Evolutionary conservation across 2,888 invertebrate genomes (phyloP).

Genomic region (Agrotis segetum): DNA sequence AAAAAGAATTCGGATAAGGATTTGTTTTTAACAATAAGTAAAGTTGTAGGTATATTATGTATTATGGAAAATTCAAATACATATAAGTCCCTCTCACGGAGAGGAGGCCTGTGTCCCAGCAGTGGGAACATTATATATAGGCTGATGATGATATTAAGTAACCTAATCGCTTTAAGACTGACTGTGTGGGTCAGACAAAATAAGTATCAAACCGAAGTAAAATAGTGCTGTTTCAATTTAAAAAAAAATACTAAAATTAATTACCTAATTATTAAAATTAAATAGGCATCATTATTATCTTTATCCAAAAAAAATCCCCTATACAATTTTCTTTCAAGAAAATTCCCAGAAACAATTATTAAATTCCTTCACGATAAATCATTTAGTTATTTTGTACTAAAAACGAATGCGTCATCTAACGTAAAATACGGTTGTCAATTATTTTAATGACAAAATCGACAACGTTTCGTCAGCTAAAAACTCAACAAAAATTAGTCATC

Average conservation of each 20-base stretch:
- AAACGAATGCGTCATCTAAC: slow-evolving; percentile 21
- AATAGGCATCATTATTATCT: not conserved
- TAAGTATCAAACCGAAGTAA: not conserved
- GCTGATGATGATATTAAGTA: too few species aligned
- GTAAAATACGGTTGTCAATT: slow-evolving; percentile 17
- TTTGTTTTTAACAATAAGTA: slow-evolving; percentile 16
- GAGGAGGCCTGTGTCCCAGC: too few species aligned
- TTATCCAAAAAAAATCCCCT: too few species aligned
- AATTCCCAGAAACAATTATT: not conserved
- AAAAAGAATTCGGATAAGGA: slow-evolving; percentile 24
- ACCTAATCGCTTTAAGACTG: not conserved
- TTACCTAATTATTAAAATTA: not conserved
- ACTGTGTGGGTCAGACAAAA: slow-evolving; percentile 4
- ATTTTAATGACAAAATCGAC: slow-evolving; percentile 25
- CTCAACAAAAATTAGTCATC: slow-evolving; percentile 47
- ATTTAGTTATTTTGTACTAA: slow-evolving; percentile 12
- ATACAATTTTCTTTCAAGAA: not conserved
- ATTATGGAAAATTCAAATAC: too few species aligned
- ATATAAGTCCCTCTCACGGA: too few species aligned
- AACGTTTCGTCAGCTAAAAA: slow-evolving; percentile 30
- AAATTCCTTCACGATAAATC: not conserved
- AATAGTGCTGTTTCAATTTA: too few species aligned
- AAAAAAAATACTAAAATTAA: too few species aligned
- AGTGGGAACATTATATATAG: too few species aligned
- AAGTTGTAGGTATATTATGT: not conserved